A percentile compares a stretch with the other conserved stretches of the same genome.
Evolutionary conservation across 1,140 invertebrate genomes (phyloP).

Genomic region (Chionoecetes opilio): DNA sequence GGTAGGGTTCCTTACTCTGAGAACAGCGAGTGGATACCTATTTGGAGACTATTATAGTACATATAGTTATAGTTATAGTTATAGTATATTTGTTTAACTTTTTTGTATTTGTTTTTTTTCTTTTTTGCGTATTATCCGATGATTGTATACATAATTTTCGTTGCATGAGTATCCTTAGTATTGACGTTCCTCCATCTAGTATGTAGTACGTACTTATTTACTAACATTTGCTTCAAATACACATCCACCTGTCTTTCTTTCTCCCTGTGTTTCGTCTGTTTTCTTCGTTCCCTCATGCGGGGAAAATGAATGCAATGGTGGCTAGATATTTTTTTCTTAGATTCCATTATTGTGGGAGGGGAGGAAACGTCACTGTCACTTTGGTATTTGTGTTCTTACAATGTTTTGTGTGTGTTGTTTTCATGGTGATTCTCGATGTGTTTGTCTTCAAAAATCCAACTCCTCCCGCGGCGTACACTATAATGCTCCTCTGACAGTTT

Average conservation of each 20-base stretch:
- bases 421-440: not conserved
- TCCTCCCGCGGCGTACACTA: not conserved
- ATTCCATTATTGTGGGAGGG: not conserved
- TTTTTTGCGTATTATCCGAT: too few relatives aligned
- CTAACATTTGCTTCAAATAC: not conserved
- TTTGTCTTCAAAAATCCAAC: not conserved
- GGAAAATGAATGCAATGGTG: not conserved
- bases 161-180: too few relatives aligned
- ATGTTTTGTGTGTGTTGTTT: not conserved
- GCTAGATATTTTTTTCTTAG: not conserved
- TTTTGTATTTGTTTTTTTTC: too few relatives aligned
- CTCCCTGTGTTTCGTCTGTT: not conserved
- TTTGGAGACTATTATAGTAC: too few relatives aligned
- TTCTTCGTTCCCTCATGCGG: not conserved
- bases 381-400: not conserved
- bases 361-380: not conserved
- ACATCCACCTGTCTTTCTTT: not conserved
- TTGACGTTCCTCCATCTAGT: too few relatives aligned
- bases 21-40: too few relatives aligned
- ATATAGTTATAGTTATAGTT: too few relatives aligned
- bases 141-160: too few relatives aligned
- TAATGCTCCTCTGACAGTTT: not conserved
- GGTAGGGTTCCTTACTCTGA: too few relatives aligned
- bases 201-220: not conserved
- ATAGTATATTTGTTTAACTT: too few relatives aligned